Base-by-base conservation (phyloP, 2,888 invertebrate genomes). In the Lottia scabra region DNA sequence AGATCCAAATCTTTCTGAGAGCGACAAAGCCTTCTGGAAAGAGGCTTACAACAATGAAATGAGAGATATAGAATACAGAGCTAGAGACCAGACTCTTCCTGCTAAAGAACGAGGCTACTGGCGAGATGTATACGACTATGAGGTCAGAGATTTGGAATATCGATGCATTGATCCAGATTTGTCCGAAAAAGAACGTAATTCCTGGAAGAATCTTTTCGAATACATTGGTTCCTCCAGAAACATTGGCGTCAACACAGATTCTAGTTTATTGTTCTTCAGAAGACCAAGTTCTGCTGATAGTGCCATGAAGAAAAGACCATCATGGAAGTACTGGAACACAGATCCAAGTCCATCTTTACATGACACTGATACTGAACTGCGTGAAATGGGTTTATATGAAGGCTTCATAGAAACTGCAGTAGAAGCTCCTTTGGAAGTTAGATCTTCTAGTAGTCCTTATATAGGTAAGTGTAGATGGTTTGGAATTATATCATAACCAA, bases 291-390 rank as follows among this genome's bases (percentile, higher is more conserved):
- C 38, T 38, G 38, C 38, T 38, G 23, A 56, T 56, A 56, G 56
- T 56, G 19, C 56, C 19, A 1, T 23, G 19, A 56, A 16, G 16
- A 66, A 56, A 10, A 71, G 78, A 56, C 85, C 85, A 26, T 75
- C 76, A 3, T 87, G 86, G 86, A 81, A 81, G 69, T 88, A 88
- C 76, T 89, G 88, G 88, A 71, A 79, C 26, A 83, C 73, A 45
- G 84, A 87, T 23, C 80, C 83, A 1, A 78, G 78, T 44, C 87
- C 87, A 3, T 69, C 76, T 6, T 69, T 84, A 68, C 75, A 82
- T 2, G 81, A 83, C 15, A 77, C 83, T 8, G 78, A 72, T 46
- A 74, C 72, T 66, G 71, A 71, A 45, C 77, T 76, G 63, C 73
- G 74, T 19, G 75, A 67, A 12, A 68, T 45, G 65, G 68, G 68